Base-by-base conservation (phyloP, 2,888 invertebrate genomes). In the Uloborus plumipes region DNA sequence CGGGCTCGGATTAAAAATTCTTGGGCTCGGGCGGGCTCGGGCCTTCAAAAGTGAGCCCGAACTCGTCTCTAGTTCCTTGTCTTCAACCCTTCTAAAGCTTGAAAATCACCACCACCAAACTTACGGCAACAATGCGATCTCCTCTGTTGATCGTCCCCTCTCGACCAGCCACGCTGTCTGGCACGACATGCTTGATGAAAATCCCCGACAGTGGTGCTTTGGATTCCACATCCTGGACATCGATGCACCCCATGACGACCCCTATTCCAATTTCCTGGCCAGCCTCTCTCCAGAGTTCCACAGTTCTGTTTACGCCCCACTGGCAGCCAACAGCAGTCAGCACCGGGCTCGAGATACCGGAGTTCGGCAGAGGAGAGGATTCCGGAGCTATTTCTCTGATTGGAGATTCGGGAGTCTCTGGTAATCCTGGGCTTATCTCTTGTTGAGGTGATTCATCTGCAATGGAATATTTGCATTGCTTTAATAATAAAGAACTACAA, bases 121-220 rank as follows among this genome's bases (percentile, higher is more conserved):
- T 77, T 49, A 99, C 90, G 89, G 96, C 95, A 86, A 96, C 90
- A 87, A 96, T 95, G 76, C 95, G 91, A 89, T 96, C 96, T 0
- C 96, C 96, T 73, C 94, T 94, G 93, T 95, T 91, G 18, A 91
- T 89, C 84, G 87, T 87, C 20, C 94, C 96, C 85, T 94, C 94
- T 87, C 92, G 91, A 65, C 96, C 97, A 0, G 99, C 99, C 0
- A 98, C 97, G 90, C 96, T 97, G 85, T 95, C 93, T 0, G 95
- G 93, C 15, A 98, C 93, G 0, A 99, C 97, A 88, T 97, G 96
- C 90, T 99, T 99, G 88, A 99, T 96, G 89, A 99, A 99, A 88
- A 99, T 98, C 9, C 99, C 99, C 78, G 96, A 94, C 74, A 94
- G 93, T 74, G 93, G 92, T 84, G 92, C 61, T 51, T 59, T 39